These are phyloP conservation scores for Hippolais icterina DNA, from an alignment of 2,113 vertebrate species.

Conservation along the genomic window DNA sequence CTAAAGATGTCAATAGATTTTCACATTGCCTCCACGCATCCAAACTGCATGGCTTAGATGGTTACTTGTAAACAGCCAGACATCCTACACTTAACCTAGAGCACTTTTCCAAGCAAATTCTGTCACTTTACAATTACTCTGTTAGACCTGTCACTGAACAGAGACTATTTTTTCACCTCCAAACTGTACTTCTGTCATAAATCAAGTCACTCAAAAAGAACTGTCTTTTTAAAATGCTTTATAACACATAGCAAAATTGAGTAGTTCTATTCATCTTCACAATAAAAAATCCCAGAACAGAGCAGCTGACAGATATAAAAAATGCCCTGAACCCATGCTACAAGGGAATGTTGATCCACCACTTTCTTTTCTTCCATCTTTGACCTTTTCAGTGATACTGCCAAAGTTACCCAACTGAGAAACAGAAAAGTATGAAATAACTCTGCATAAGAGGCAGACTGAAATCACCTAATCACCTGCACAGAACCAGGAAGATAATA, in stretches of 20 bases:
- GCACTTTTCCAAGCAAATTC: not conserved
- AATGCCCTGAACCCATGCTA: not conserved
- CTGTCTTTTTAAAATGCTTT: not conserved
- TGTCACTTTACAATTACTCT: not conserved
- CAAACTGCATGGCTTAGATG: not conserved
- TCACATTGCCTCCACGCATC: not conserved
- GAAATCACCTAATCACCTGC: not conserved
- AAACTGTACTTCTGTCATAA: not conserved
- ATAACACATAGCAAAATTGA: not conserved
- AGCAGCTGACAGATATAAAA: not conserved
- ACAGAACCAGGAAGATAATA: not conserved
- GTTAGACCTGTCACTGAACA: not conserved
- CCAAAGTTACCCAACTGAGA: not conserved
- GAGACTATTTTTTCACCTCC: not conserved
- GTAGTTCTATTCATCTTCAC: not conserved
- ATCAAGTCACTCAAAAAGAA: not conserved
- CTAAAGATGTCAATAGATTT: conserved; percentile 49
- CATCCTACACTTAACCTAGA: not conserved
- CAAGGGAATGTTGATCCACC: not conserved
- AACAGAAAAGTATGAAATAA: not conserved
- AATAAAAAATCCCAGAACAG: not conserved
- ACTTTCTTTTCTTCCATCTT: not conserved
- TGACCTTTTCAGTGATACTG: not conserved
- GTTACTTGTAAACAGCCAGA: conserved; percentile 21
- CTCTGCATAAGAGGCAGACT: not conserved